Base-by-base conservation (phyloP, 2,113 vertebrate species). In the Eurystomus gularis region DNA sequence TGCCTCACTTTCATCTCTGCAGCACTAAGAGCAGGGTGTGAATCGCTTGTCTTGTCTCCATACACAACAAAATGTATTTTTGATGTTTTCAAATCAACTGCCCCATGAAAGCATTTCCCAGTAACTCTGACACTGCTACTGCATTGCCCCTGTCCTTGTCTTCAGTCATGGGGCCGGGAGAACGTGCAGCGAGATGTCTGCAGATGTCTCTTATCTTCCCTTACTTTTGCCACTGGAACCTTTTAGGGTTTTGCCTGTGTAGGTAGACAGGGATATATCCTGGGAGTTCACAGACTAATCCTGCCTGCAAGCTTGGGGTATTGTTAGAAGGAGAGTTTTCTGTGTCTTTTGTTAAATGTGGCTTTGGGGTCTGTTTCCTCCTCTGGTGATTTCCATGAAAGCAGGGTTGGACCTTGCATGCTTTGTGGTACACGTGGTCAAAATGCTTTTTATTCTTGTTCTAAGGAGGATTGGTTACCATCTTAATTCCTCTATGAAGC, bases 111-210 rank as follows among this genome's bases (percentile, higher is more conserved):
- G 58, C 28, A n/a, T 73, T 86, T 23, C 21, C 37, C 37, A 33
- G 40, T 48, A 80, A 57, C 40, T 57, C 37, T 3, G 14, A 17
- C 8, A 1, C 16, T 46, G 64, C 52, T 14, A 19, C 26, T 64
- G 35, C 48, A 6, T 39, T 48, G 33, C 33, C 21, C 24, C 15
- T 0, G 0, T 64, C 10, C 10, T 31, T 66, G 33, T 49, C 58
- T 44, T 62, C 11, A 8, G 26, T 29, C 0, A 0, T 65, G 51
- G n/a, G 21, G 14, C 0, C 0, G 33, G 42, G 46, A 13, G 64
- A 57, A 37, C 4, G 17, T 64, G 28, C 49, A 54, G 58, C 65
- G 69, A 73, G 11, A 1, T 66, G 21, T 28, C 49, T 88, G 46
- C 49, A 69, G 33, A 4, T 58, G 8, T 42, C 29, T 78, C 14